phyloP scores from a whole-genome alignment of 2,113 vertebrate genomes.

The Chascanopsetta lugubris region DNA sequence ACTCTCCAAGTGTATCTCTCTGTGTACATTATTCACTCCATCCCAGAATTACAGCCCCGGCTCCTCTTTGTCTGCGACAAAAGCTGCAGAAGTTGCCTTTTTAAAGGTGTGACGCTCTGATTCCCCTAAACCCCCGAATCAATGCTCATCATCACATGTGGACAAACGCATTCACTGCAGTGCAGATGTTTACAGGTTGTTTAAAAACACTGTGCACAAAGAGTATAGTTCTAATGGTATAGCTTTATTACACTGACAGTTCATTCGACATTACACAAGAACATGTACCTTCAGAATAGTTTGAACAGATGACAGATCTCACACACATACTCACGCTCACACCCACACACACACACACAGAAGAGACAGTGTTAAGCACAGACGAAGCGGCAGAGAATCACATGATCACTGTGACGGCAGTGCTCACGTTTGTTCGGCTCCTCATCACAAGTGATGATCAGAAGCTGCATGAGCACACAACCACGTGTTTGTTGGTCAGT shows the following conservation, averaged over 20 bases:
- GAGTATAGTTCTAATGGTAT: conserved; percentile 37
- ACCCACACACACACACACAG: conserved; percentile 14
- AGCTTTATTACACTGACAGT: conserved; percentile 78
- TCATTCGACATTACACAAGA: conserved; percentile 63
- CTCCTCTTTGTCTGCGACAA: too few relatives aligned
- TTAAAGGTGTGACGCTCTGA: too few relatives aligned
- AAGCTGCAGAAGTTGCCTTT: too few relatives aligned
- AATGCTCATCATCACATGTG: too few relatives aligned
- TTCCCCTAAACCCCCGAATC: too few relatives aligned
- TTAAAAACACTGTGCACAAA: neutral
- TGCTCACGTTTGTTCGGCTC: conserved; percentile 28
- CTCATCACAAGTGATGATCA: conserved; percentile 6
- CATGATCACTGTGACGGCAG: conserved; percentile 43
- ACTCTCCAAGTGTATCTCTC: too few relatives aligned
- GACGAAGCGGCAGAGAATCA: conserved; percentile 36
- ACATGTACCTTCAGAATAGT: conserved; percentile 76
- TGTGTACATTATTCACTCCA: too few relatives aligned
- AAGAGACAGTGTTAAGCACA: conserved; percentile 48
- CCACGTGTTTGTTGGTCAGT: neutral
- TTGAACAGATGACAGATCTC: conserved; percentile 25
- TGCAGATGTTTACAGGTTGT: too few relatives aligned
- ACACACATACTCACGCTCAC: too few relatives aligned
- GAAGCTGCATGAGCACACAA: conserved; percentile 13
- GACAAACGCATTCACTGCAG: too few relatives aligned
- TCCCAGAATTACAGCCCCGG: too few relatives aligned